Conservation (phyloP, 1,140 invertebrate genomes). For the Forficula auricularia region DNA sequence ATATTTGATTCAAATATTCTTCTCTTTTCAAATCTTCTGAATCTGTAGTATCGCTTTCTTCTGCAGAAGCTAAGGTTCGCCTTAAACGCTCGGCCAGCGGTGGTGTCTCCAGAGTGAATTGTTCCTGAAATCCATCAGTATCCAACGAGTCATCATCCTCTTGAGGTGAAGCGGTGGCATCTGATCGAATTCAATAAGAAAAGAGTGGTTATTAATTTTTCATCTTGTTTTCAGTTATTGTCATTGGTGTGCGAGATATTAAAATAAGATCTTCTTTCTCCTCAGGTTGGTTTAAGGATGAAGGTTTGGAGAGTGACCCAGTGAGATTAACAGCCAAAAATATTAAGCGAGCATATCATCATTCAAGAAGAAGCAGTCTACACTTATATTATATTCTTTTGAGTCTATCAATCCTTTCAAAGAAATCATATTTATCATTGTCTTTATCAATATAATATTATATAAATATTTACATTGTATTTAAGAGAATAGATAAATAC, state of each 20-base stretch:
- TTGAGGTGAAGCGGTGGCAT: slow-evolving; percentile 28
- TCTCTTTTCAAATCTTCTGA: not conserved
- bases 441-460: too few relatives aligned
- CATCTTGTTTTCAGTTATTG: not conserved
- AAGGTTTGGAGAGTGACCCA: slow-evolving; percentile 5
- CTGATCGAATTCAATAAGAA: not conserved
- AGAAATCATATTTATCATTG: too few relatives aligned
- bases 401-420: too few relatives aligned
- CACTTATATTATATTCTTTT: too few relatives aligned
- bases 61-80: not conserved
- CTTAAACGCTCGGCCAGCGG: slow-evolving; percentile 16
- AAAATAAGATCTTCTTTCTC: slow-evolving; percentile 2
- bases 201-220: not conserved
- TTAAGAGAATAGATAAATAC: too few relatives aligned
- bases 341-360: slow-evolving; percentile 10
- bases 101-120: slow-evolving; percentile 27
- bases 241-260: slow-evolving; percentile 7
- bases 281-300: slow-evolving; percentile 1
- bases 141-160: slow-evolving; percentile 32
- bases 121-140: slow-evolving; percentile 31
- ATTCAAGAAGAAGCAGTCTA: slow-evolving; percentile 7
- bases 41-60: not conserved
- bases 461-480: too few relatives aligned
- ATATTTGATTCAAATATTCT: too few relatives aligned
- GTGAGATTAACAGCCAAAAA: slow-evolving; percentile 10